Evolutionary conservation across 2,888 invertebrate genomes (phyloP), one percentile per base, ranked within the genome.

Genomic region (Gastracanthus pulcherrimus): DNA sequence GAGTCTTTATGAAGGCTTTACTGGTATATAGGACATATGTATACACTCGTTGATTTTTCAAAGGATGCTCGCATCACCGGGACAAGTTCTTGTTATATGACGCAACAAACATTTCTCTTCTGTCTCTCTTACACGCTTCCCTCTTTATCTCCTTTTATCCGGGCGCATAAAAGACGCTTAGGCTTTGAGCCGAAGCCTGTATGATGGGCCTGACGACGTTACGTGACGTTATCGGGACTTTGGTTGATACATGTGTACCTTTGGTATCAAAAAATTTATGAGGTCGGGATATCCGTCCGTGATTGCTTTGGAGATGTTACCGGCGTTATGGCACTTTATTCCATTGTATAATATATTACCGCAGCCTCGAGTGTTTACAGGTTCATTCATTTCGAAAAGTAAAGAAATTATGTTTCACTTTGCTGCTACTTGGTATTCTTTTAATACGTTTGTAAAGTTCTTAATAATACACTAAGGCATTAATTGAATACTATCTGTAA

Each of bases 31-130:
- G 13, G 13, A 67, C 6, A 16, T 16, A 45, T 36, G n/a, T 45
- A 36, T 45, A 41, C 60, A 74, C 31, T 62, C 74, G 60, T 74
- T 74, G 62, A 74, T 74, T 74, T 62, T 74, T 74, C 74, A 62
- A 74, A 60, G 60, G 60, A 45, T 34, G 16, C 48, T n/a, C n/a
- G n/a, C n/a, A n/a, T 16, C 11, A 31, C 19, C 31, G 31, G 23
- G 16, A 13, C 71, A 58, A 62, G 48, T 62, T 31, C 74, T 62
- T 60, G 45, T 45, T 26, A 55, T 58, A 67, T 45, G 55, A 41
- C 41, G 38, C 29, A 41, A 31, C 74, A 74, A 74, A 74, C 62
- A 62, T 74, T 34, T 48, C 48, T 45, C 62, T 62, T 31, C 13
- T 74, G 41, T 2, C 58, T 58, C 16, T 26, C 72, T 72, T 26